phyloP scores from a whole-genome alignment of 2,113 vertebrate genomes.

The Romanogobio albipinnatus region DNA sequence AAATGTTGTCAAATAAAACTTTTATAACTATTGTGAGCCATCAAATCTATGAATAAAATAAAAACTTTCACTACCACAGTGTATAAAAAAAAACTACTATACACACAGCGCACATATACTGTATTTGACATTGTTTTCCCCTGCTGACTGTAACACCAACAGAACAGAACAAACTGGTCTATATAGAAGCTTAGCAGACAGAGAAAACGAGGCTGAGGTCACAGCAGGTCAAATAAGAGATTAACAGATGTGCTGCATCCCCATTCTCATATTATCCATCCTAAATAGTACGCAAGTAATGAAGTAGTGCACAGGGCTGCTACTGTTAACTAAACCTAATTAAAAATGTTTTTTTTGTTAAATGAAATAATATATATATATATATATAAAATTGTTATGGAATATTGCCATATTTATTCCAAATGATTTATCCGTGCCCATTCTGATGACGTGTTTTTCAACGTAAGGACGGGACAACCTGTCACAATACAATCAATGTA shows the following conservation, averaged over 20 bases:
- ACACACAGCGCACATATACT: not conserved
- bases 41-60: not conserved
- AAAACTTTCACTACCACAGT: not conserved
- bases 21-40: not conserved
- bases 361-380: not conserved
- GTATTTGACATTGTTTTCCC: not conserved
- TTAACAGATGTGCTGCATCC: not conserved
- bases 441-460: too few species aligned
- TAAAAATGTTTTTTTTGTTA: not conserved
- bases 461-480: too few species aligned
- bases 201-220: not conserved
- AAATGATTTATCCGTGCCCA: too few species aligned
- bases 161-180: not conserved
- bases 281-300: not conserved
- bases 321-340: not conserved
- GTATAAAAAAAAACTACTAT: not conserved
- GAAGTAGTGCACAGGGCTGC: not conserved
- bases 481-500: too few species aligned
- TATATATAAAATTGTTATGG: too few species aligned
- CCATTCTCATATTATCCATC: not conserved
- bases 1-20: not conserved
- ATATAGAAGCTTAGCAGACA: conserved; percentile 6
- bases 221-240: not conserved
- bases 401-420: too few species aligned
- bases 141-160: conserved; percentile 7